phyloP scores from a whole-genome alignment of 2,888 invertebrate genomes.

The Brachyptera risi region DNA sequence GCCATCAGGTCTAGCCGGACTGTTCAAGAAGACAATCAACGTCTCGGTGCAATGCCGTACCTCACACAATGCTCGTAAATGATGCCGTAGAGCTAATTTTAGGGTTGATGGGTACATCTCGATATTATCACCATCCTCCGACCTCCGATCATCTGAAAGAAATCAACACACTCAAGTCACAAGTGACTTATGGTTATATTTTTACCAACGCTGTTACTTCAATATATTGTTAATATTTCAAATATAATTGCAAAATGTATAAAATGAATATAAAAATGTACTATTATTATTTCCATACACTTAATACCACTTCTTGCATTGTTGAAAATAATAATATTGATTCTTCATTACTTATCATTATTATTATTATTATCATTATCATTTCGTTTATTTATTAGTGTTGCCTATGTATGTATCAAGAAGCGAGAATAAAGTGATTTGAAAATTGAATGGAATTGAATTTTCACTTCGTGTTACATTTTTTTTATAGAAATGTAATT shows the following conservation, averaged over 20 bases:
- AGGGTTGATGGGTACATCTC: slow-evolving; percentile 43
- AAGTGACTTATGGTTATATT: background rate
- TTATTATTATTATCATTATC: too few species aligned
- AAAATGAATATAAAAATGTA: slow-evolving; percentile 9
- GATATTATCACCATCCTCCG: slow-evolving; percentile 29
- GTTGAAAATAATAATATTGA: too few species aligned
- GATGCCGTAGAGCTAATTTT: slow-evolving; percentile 48
- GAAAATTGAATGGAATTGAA: too few species aligned
- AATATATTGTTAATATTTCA: background rate
- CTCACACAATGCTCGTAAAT: slow-evolving; percentile 47
- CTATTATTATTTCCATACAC: too few species aligned
- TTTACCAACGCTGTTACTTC: background rate
- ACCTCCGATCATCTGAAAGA: background rate
- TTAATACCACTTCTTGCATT: too few species aligned
- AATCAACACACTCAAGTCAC: background rate
- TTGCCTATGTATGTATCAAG: too few species aligned
- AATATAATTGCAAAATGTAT: slow-evolving; percentile 5
- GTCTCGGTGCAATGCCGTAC: slow-evolving; percentile 48
- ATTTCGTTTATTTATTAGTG: too few species aligned
- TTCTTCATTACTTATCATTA: too few species aligned
- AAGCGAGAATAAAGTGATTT: too few species aligned
- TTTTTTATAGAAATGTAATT: too few species aligned
- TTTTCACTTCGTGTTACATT: too few species aligned
- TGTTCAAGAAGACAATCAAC: slow-evolving; percentile 49
- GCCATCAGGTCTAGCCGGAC: slow-evolving; percentile 47